A percentile compares a stretch with the other conserved stretches of the same genome.
Evolutionary conservation across 2,888 invertebrate genomes (phyloP).

Genomic region (Acronicta alni): DNA sequence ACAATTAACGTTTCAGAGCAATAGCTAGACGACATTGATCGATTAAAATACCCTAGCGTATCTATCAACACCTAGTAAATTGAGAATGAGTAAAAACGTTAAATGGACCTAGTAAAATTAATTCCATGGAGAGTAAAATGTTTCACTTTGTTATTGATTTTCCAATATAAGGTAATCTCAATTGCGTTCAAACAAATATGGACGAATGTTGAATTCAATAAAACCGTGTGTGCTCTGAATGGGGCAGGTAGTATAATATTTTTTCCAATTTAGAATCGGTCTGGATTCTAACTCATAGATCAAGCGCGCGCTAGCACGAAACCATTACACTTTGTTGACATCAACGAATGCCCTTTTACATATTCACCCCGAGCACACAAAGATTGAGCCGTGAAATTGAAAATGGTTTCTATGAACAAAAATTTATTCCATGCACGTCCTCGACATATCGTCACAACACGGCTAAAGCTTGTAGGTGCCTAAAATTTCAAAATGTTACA

Average conservation of each 20-base stretch:
- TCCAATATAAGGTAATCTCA: slow-evolving; percentile 12
- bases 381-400: slow-evolving; percentile 89
- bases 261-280: slow-evolving; percentile 76
- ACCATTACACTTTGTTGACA: slow-evolving; percentile 88
- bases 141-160: slow-evolving; percentile 21
- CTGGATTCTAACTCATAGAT: slow-evolving; percentile 80
- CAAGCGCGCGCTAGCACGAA: slow-evolving; percentile 83
- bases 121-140: slow-evolving; percentile 25
- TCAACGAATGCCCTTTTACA: slow-evolving; percentile 87
- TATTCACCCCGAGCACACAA: slow-evolving; percentile 88
- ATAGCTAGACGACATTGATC: slow-evolving; percentile 61
- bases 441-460: slow-evolving; percentile 80
- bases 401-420: slow-evolving; percentile 88
- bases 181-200: slow-evolving; percentile 34
- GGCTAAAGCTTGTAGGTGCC: slow-evolving; percentile 55
- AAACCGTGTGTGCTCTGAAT: slow-evolving; percentile 47
- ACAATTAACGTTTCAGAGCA: slow-evolving; percentile 51
- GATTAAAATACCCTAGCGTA: slow-evolving; percentile 58
- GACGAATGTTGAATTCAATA: slow-evolving; percentile 48
- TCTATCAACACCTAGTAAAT: slow-evolving; percentile 53
- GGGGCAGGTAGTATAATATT: slow-evolving; percentile 63
- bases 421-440: slow-evolving; percentile 85
- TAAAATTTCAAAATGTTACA: slow-evolving; percentile 33
- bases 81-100: slow-evolving; percentile 45
- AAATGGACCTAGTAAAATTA: slow-evolving; percentile 41